Evolutionary conservation across 2,888 invertebrate species (phyloP), one percentile per base, ranked within the genome.

Genomic region (Alsophila aescularia): DNA sequence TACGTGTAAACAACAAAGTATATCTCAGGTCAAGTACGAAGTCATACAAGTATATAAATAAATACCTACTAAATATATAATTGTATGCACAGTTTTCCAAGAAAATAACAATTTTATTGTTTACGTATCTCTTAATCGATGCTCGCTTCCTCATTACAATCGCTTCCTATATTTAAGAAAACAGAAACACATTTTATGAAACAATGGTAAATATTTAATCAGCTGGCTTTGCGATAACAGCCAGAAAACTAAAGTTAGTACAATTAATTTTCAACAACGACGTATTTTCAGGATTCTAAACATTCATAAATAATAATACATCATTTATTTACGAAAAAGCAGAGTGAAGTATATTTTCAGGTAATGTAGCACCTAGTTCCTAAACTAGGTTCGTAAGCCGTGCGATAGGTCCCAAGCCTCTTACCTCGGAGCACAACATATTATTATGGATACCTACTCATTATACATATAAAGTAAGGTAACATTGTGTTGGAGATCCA

Each of bases 201-300:
- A 51, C 43, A 51, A 51, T 43, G 34, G 27, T n/a, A 21, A 32
- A 39, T 48, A 39, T 48, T 48, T 48, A 48, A 32, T 18, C 15
- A 29, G 34, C 9, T 12, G 27, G 41, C 4, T 5, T 27, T 16
- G 5, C 16, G 16, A 21, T 16, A 18, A 13, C 4, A 31, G 12
- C 31, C 24, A 24, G 24, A 24, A 24, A 24, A 24, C 7, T 6
- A 7, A 1, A 24, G 5, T 18, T 4, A 4, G 18, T 18, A 18
- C 18, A 18, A 18, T 2, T 2, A 4, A 18, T 18, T 24, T 24
- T 24, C 5, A 24, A 6, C 8, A 24, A n/a, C n/a, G 18, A 18
- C 18, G n/a, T n/a, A 24, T 24, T 24, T 24, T 24, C 24, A 24
- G 24, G 5, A 24, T 7, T 7, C 8, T 5, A 5, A 5, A 24